phyloP scores from a whole-genome alignment of 1,140 invertebrate species.

The Hylyphantes graminicola region DNA sequence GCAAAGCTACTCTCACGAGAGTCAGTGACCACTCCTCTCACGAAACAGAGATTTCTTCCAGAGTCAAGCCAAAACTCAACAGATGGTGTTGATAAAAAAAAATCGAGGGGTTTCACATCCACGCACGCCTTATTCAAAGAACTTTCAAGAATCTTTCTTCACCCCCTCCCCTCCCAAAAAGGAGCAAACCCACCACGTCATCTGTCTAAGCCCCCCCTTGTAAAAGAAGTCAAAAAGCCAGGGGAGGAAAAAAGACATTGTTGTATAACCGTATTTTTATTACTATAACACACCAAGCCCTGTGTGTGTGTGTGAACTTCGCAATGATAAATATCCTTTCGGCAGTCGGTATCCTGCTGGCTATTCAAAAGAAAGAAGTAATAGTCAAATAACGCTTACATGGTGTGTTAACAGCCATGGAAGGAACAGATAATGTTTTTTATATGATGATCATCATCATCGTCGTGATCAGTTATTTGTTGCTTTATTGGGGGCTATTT shows the following conservation, averaged over 20 bases:
- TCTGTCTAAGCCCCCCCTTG: constrained; percentile 1
- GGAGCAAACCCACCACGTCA: constrained; percentile 8
- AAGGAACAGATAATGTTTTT: constrained; percentile 43
- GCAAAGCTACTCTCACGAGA: too few species aligned
- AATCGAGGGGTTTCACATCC: background rate
- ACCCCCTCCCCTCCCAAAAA: constrained; percentile 12
- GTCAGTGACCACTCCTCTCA: too few species aligned
- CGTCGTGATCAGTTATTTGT: background rate
- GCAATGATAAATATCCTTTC: constrained; percentile 35
- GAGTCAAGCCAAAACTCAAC: constrained; percentile 7
- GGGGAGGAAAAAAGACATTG: background rate
- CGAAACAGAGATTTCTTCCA: too few species aligned
- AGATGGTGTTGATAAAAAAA: constrained; percentile 31
- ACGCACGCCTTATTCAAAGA: constrained; percentile 40
- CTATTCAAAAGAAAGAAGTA: constrained; percentile 4
- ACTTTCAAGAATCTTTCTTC: constrained; percentile 21
- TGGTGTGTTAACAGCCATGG: constrained; percentile 27
- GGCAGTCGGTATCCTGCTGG: constrained; percentile 22
- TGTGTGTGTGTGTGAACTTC: constrained; percentile 4
- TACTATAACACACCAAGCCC: constrained; percentile 2
- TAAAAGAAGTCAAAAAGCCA: background rate
- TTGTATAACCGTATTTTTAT: constrained; percentile 20
- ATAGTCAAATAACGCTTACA: constrained; percentile 29
- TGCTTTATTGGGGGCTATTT: constrained; percentile 37
- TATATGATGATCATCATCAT: constrained; percentile 30